Evolutionary conservation across 2,113 vertebrate genomes (phyloP), one percentile per base, ranked within the genome.

Genomic region (Ibidorhyncha struthersii): DNA sequence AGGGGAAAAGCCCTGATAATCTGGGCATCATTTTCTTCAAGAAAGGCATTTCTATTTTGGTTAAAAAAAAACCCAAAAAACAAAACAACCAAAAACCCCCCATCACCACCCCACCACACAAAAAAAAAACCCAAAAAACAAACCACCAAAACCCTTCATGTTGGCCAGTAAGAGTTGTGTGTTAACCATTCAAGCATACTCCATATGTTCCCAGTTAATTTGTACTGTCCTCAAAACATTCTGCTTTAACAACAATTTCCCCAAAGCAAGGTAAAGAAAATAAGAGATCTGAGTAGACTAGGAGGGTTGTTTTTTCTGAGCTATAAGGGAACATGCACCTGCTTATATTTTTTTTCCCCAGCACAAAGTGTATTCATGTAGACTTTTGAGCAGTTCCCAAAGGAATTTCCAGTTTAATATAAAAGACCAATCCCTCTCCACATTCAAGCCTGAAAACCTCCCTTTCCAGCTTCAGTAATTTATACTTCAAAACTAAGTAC

Each of bases 131-230:
- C 18, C 22, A 59, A 16, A 58, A 69, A 3, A 3, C 26, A 22
- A 19, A 20, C 14, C 61, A 63, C 38, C 8, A 5, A 14, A 63
- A 17, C 3, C 3, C 4, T 23, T 11, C 6, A 88, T 1, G 0
- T 1, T 32, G 21, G 14, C 18, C 30, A 84, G 30, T 7, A 47
- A 7, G 80, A 45, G 20, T 20, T 63, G 6, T 36, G 8, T 62
- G 20, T 32, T 70, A 79, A 58, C 25, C 40, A 47, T 41, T 52
- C 49, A 16, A 80, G 49, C 38, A 25, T 52, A 52, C 26, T 61
- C n/a, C 5, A 14, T 20, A 25, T 17, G 8, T 16, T 77, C 45
- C 36, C 23, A 36, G 41, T n/a, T 8, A 19, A 63, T n/a, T 14
- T 32, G 7, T 38, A 34, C 29, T 70, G 63, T 17, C 8, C 12